Evolutionary conservation across 2,113 vertebrate species (phyloP).

Genomic region (Proteles cristata): DNA sequence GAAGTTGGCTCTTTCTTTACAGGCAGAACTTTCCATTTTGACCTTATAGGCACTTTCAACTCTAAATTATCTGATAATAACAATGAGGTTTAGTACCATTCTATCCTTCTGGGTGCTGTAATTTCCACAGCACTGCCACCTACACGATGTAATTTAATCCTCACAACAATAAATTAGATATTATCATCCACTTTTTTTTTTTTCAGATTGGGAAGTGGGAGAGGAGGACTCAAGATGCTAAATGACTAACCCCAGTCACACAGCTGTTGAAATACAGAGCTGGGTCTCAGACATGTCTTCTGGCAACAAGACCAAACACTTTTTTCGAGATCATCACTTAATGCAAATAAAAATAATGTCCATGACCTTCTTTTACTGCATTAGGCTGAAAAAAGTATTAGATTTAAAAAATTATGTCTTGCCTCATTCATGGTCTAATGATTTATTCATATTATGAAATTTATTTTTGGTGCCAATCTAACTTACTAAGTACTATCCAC

Average conservation of each 20-base stretch:
- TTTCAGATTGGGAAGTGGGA: not conserved
- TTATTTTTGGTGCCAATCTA: not conserved
- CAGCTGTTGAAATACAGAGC: not conserved
- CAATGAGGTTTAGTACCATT: not conserved
- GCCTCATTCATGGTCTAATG: not conserved
- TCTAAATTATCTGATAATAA: not conserved
- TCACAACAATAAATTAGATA: not conserved
- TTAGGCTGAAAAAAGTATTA: not conserved
- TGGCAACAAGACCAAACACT: not conserved
- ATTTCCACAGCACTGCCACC: not conserved
- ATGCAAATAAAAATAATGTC: not conserved
- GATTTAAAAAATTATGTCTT: not conserved
- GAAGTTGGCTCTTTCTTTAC: not conserved
- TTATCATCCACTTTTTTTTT: not conserved
- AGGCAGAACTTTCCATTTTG: not conserved
- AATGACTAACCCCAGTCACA: not conserved
- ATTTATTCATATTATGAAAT: slow-evolving; percentile 2
- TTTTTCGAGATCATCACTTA: not conserved
- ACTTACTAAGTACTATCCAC: not conserved
- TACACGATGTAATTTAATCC: not conserved
- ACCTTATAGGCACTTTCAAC: not conserved
- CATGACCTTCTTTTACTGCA: not conserved
- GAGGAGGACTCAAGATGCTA: not conserved
- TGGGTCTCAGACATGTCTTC: not conserved
- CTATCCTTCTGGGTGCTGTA: not conserved